Evolutionary conservation across 2,888 invertebrate genomes (phyloP).

Genomic region (Drosophila setosimentum): DNA sequence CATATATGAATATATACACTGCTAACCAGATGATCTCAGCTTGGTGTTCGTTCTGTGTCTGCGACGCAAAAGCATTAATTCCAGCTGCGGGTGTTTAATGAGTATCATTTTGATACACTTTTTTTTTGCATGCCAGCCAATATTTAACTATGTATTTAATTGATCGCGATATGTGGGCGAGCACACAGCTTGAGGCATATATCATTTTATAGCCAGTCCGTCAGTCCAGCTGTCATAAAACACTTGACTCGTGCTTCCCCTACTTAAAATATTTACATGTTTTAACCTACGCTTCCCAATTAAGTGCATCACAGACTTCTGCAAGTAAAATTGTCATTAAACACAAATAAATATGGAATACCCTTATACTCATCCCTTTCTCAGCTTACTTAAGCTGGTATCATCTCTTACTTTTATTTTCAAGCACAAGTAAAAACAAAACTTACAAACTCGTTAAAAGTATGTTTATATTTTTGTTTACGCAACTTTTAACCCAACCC

Average conservation of each 20-base stretch:
- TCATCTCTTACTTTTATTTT: constrained; percentile 4
- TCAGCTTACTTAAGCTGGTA: neutral
- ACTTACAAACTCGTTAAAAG: neutral
- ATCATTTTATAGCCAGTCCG: constrained; percentile 16
- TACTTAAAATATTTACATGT: constrained; percentile 7
- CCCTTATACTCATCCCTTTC: neutral
- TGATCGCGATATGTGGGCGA: constrained; percentile 48
- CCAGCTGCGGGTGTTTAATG: constrained; percentile 42
- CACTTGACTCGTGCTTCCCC: constrained; percentile 65
- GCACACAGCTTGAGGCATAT: constrained; percentile 47
- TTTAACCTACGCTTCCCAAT: constrained; percentile 33
- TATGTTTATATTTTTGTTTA: constrained; percentile 21
- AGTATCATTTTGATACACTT: constrained; percentile 60
- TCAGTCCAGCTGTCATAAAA: constrained; percentile 41
- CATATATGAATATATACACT: constrained; percentile 5
- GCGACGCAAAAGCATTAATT: constrained; percentile 58
- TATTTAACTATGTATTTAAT: constrained; percentile 56
- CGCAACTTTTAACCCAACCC: constrained; percentile 8
- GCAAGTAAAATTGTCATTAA: neutral
- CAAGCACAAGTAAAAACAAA: constrained; percentile 3
- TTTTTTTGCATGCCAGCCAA: constrained; percentile 57
- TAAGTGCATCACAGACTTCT: neutral
- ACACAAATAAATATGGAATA: neutral
- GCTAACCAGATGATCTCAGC: constrained; percentile 68
- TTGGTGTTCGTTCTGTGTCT: constrained; percentile 42